Evolutionary conservation across 2,797 vertebrate genomes (phyloP).

Genomic region (Diceros bicornis): DNA sequence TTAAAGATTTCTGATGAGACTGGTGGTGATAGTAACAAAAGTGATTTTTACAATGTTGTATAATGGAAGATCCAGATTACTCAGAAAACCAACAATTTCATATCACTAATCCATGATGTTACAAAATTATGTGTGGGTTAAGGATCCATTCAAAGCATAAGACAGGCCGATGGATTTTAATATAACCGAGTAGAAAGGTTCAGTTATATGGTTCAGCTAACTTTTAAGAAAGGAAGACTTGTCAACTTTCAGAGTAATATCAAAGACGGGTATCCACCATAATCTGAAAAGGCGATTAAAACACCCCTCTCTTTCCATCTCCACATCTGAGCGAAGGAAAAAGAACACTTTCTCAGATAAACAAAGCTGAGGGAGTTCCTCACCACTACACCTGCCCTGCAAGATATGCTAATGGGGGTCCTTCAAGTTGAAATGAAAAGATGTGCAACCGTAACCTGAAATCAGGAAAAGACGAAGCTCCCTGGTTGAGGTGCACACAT

Average conservation of each 20-base stretch:
- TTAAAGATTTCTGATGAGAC: not conserved
- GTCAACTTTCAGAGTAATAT: not conserved
- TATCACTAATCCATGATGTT: not conserved
- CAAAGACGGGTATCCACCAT: not conserved
- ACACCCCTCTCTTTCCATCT: not conserved
- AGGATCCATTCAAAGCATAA: not conserved
- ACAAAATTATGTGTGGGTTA: not conserved
- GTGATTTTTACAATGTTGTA: not conserved
- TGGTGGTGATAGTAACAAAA: no score
- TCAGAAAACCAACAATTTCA: not conserved
- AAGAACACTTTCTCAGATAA: not conserved
- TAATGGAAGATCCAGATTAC: not conserved
- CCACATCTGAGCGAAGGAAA: not conserved
- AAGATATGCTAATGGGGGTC: not conserved
- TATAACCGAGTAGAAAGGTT: not conserved
- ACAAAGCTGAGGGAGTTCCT: not conserved
- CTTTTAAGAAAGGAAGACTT: not conserved
- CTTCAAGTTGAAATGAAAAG: not conserved
- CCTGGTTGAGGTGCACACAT: not conserved
- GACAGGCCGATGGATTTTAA: not conserved
- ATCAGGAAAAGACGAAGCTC: not conserved
- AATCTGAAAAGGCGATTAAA: not conserved
- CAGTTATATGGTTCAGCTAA: rapidly evolving
- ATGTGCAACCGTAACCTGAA: not conserved
- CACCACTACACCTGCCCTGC: not conserved